phyloP scores from a whole-genome alignment of 2,113 vertebrate genomes.

The Columba livia region DNA sequence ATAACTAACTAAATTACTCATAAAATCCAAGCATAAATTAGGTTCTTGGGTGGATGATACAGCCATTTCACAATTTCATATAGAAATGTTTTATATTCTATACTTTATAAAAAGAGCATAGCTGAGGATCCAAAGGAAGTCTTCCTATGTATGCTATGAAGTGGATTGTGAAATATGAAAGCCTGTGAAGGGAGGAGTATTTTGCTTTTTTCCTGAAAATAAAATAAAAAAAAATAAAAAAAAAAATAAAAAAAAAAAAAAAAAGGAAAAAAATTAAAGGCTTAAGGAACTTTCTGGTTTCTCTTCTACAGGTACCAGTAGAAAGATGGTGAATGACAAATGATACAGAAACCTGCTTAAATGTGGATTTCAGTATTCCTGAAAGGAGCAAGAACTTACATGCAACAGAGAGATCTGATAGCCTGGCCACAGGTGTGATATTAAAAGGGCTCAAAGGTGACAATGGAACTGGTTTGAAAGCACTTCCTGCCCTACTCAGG shows the following conservation, averaged over 20 bases:
- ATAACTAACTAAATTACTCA: not conserved
- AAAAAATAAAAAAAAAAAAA: not conserved
- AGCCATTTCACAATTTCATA: not conserved
- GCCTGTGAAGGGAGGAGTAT: not conserved
- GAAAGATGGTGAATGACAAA: not conserved
- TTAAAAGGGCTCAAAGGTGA: not conserved
- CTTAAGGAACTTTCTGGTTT: not conserved
- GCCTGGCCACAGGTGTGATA: not conserved
- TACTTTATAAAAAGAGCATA: not conserved
- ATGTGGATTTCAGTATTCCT: not conserved
- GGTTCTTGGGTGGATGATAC: not conserved
- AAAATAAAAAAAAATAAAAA: not conserved
- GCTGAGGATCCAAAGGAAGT: not conserved
- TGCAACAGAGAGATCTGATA: not conserved
- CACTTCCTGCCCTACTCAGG: not conserved
- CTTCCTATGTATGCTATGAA: not conserved
- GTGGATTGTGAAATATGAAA: not conserved
- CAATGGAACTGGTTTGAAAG: not conserved
- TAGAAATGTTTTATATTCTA: not conserved
- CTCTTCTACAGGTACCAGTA: not conserved
- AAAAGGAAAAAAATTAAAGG: not conserved
- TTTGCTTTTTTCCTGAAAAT: not conserved
- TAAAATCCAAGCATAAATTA: not conserved
- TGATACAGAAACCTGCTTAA: not conserved
- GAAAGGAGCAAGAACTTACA: not conserved